Evolutionary conservation across 2,888 invertebrate species (phyloP).

Genomic region (Amblyteles armatorius): DNA sequence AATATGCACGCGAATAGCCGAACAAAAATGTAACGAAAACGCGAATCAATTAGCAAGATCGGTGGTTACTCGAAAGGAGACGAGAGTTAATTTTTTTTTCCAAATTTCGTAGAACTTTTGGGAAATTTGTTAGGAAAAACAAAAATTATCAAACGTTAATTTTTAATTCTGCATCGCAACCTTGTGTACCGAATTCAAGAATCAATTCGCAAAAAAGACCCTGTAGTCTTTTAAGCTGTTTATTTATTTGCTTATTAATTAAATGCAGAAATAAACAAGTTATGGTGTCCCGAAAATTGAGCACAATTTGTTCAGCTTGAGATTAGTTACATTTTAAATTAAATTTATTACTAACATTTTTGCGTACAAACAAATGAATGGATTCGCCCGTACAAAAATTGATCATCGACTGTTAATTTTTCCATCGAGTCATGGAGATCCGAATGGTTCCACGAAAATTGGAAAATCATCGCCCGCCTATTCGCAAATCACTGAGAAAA

Average conservation of each 20-base stretch:
- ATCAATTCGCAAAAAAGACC: no score
- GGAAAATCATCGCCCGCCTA: background rate
- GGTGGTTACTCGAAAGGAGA: background rate
- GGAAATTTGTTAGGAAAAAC: background rate
- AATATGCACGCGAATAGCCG: background rate
- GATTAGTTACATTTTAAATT: no score
- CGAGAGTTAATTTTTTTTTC: constrained; percentile 3
- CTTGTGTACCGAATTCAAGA: no score
- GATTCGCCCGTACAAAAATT: background rate
- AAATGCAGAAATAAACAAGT: no score
- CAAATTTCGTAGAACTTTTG: background rate
- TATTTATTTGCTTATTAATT: no score
- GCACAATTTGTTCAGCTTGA: no score
- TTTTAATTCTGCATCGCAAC: no score
- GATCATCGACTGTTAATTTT: background rate
- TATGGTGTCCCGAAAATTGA: no score
- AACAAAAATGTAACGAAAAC: background rate
- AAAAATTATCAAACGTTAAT: background rate
- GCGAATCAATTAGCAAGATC: constrained; percentile 14
- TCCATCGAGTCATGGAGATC: background rate
- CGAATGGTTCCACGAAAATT: background rate
- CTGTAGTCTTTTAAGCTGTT: no score
- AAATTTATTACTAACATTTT: no score
- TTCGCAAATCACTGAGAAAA: background rate
- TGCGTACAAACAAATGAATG: no score